These are phyloP conservation scores for Poeciliopsis prolifica DNA, from an alignment of 2,113 vertebrate species.

Conservation along the genomic window DNA sequence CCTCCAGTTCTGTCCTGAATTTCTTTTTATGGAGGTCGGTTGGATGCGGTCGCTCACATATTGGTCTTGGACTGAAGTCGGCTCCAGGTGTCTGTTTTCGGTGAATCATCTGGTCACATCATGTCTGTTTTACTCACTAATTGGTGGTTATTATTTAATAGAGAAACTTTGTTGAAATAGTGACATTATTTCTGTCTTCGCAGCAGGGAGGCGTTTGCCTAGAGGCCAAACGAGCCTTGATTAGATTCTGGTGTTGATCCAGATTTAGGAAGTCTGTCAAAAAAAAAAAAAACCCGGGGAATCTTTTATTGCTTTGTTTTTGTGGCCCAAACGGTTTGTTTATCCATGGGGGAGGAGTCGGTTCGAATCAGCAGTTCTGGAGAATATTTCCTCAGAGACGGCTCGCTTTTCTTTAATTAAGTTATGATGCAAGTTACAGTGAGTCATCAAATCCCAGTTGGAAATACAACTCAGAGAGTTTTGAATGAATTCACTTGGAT, in stretches of 20 bases:
- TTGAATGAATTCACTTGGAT: no score
- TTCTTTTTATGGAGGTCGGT: neutral
- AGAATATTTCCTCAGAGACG: no score
- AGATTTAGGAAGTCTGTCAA: conserved; percentile 3
- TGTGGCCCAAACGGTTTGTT: neutral
- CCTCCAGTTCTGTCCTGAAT: neutral
- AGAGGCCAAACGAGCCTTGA: neutral
- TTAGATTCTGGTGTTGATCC: neutral
- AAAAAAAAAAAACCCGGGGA: neutral
- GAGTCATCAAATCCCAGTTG: neutral
- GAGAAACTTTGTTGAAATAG: neutral
- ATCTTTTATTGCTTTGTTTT: neutral
- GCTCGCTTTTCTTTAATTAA: neutral
- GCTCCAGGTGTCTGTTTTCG: neutral
- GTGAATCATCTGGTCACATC: neutral
- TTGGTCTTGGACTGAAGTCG: neutral
- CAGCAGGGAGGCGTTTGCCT: neutral
- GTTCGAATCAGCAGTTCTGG: no score
- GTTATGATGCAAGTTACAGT: neutral
- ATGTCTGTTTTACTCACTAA: neutral
- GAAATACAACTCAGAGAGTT: neutral
- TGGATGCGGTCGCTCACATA: neutral
- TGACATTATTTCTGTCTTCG: neutral
- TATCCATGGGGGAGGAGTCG: neutral
- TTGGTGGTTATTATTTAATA: neutral